Conservation (phyloP, 2,888 invertebrate species). For the Mythimna impura region DNA sequence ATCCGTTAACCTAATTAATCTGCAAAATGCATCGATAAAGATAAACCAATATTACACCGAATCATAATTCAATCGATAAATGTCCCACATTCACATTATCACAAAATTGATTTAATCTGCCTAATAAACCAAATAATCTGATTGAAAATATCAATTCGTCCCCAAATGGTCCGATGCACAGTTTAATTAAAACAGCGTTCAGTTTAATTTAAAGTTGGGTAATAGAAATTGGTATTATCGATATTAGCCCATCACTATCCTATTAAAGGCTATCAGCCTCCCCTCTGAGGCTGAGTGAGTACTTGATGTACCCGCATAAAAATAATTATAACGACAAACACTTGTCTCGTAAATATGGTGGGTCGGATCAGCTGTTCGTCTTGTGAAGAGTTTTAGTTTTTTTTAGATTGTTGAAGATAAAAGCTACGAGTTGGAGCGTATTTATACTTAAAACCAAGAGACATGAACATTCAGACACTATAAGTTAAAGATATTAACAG, state of each 20-base stretch:
- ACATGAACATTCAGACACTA: too few relatives aligned
- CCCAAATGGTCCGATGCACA: constrained; percentile 48
- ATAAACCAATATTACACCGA: constrained; percentile 14
- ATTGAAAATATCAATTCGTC: constrained; percentile 69
- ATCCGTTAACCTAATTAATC: background rate
- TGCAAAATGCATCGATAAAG: constrained; percentile 1
- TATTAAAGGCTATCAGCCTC: constrained; percentile 71
- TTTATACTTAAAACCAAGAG: too few relatives aligned
- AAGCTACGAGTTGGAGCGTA: too few relatives aligned
- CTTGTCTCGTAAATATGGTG: constrained; percentile 42
- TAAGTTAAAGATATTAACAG: too few relatives aligned
- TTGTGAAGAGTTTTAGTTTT: constrained; percentile 7
- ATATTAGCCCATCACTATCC: constrained; percentile 70
- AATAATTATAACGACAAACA: constrained; percentile 54
- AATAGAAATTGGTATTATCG: constrained; percentile 60
- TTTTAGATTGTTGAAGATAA: too few relatives aligned
- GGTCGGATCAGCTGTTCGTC: constrained; percentile 27
- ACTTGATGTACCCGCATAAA: constrained; percentile 60
- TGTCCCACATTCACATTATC: constrained; percentile 18
- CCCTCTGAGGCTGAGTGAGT: constrained; percentile 51
- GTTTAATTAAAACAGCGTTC: constrained; percentile 66
- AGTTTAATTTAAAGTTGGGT: constrained; percentile 55
- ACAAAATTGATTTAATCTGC: constrained; percentile 20
- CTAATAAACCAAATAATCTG: constrained; percentile 55
- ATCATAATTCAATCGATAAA: constrained; percentile 27